These are phyloP conservation scores for Helostoma temminkii DNA, from an alignment of 2,797 vertebrate species.

Conservation along the genomic window DNA sequence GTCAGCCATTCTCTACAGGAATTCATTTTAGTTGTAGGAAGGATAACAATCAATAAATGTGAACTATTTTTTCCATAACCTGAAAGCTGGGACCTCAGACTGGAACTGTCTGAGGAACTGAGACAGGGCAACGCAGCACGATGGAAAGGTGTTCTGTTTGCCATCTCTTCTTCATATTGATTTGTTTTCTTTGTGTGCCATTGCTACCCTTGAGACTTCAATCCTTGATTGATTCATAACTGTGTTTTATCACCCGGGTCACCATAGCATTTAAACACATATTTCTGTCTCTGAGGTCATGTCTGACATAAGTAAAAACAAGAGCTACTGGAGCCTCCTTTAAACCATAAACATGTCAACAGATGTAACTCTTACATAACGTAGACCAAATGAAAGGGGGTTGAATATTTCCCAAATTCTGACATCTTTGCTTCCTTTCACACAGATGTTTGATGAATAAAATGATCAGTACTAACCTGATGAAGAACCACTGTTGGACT, in stretches of 20 bases:
- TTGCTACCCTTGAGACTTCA: constrained; percentile 31
- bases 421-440: too few species aligned
- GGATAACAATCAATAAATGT: not conserved
- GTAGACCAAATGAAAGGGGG: too few species aligned
- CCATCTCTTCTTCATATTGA: constrained; percentile 24
- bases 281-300: not conserved
- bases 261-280: constrained; percentile 4
- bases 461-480: too few species aligned
- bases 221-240: constrained; percentile 22
- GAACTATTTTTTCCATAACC: constrained; percentile 3
- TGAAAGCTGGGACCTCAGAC: constrained; percentile 11
- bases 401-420: too few species aligned
- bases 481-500: too few species aligned
- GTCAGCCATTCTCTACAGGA: not conserved
- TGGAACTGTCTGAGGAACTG: constrained; percentile 22
- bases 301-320: not conserved
- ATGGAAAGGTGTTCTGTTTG: constrained; percentile 30
- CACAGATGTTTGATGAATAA: too few species aligned
- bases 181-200: constrained; percentile 14
- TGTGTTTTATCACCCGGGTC: constrained; percentile 26
- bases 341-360: too few species aligned
- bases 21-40: constrained; percentile 8
- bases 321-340: not conserved
- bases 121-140: constrained; percentile 7
- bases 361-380: too few species aligned